A percentile compares a stretch with the other conserved stretches of the same genome.
Evolutionary conservation across 37 sponge, comb jelly and placozoan species (phyloP).

Genomic region (Bolinopsis microptera): DNA sequence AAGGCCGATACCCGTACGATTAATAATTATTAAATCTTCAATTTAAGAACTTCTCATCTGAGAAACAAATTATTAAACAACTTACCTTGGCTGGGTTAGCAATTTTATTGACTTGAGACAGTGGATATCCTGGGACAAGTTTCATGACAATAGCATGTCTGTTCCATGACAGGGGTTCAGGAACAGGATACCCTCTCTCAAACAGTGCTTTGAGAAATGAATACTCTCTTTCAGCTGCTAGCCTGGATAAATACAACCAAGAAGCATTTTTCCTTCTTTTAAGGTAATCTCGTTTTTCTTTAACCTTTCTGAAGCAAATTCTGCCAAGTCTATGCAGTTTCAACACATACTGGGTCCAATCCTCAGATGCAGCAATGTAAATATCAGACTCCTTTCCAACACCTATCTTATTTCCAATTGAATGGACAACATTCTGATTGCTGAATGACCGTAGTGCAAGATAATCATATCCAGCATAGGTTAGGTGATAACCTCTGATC

Average conservation of each 20-base stretch:
- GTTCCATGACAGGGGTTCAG: constrained; percentile 87
- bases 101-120: constrained; percentile 69
- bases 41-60: no score
- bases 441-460: constrained; percentile 86
- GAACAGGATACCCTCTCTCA: constrained; percentile 89
- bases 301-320: constrained; percentile 88
- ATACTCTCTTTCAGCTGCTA: constrained; percentile 91
- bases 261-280: constrained; percentile 76
- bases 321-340: constrained; percentile 96
- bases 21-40: no score
- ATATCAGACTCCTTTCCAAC: constrained; percentile 99
- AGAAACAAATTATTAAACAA: no score
- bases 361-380: constrained; percentile 85
- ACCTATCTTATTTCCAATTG: constrained; percentile 97
- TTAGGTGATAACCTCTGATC: constrained; percentile 89
- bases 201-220: constrained; percentile 91
- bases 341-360: constrained; percentile 79
- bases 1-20: no score
- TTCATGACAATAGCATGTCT: constrained; percentile 98
- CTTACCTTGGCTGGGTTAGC: constrained; percentile 59
- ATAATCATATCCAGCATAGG: constrained; percentile 96
- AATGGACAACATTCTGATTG: constrained; percentile 75
- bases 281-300: constrained; percentile 97
- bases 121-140: constrained; percentile 87
- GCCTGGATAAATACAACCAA: constrained; percentile 93